Percentiles rank a stretch among this genome's conserved stretches.
Evolutionary conservation across 2,113 vertebrate species (phyloP).

Genomic region (Hemibagrus wyckioides): DNA sequence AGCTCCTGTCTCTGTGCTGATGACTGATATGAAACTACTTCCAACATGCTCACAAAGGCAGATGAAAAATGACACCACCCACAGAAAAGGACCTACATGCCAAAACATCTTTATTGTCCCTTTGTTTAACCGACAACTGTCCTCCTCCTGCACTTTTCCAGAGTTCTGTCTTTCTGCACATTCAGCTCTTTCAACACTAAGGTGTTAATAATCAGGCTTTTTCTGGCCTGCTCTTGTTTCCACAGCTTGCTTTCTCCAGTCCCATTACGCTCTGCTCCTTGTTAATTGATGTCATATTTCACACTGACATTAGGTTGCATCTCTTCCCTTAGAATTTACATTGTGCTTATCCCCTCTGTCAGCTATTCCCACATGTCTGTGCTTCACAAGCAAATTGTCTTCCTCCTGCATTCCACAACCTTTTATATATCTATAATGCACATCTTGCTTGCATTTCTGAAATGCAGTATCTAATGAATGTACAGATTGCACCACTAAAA

Average conservation of each 20-base stretch:
- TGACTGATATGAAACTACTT: slow-evolving; percentile 39
- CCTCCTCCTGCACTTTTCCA: background rate
- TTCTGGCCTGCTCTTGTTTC: slow-evolving; percentile 37
- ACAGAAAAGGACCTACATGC: background rate
- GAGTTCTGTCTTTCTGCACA: slow-evolving; percentile 15
- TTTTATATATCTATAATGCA: slow-evolving; percentile 19
- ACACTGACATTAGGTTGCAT: slow-evolving; percentile 51
- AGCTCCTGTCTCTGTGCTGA: background rate
- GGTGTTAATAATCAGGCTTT: slow-evolving; percentile 42
- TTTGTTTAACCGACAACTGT: background rate
- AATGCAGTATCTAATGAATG: background rate
- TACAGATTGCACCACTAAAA: background rate
- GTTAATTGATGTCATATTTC: slow-evolving; percentile 59
- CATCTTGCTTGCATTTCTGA: background rate
- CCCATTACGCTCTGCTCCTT: slow-evolving; percentile 39
- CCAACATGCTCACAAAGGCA: slow-evolving; percentile 21
- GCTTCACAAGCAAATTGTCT: slow-evolving; percentile 47
- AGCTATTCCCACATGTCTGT: slow-evolving; percentile 52
- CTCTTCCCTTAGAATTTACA: slow-evolving; percentile 48
- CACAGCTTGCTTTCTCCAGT: slow-evolving; percentile 41
- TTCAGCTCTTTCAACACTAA: slow-evolving; percentile 46
- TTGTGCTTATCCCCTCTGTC: slow-evolving; percentile 47
- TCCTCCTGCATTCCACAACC: slow-evolving; percentile 31
- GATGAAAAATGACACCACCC: slow-evolving; percentile 3
- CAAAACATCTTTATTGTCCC: slow-evolving; percentile 22